Percentiles rank a stretch among this genome's conserved stretches.
Evolutionary conservation across 1,140 invertebrate species (phyloP).

Genomic region (Megathymus violae): DNA sequence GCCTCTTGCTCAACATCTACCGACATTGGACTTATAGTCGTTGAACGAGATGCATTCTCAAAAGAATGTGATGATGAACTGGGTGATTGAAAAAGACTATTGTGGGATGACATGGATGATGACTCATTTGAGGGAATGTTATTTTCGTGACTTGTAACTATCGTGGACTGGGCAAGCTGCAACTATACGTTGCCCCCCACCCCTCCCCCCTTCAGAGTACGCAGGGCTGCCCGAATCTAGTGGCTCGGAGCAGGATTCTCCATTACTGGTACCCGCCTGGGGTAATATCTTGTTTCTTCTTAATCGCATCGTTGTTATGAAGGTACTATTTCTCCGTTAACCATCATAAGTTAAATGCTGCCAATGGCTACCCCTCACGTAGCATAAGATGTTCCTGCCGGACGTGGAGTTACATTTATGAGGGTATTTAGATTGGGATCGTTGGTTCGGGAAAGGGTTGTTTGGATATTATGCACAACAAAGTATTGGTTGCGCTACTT

Average conservation of each 20-base stretch:
- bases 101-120: neutral
- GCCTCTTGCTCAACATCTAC: constrained; percentile 26
- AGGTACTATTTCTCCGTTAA: neutral
- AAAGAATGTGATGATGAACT: neutral
- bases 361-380: neutral
- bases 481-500: too few species aligned
- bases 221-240: neutral
- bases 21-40: neutral
- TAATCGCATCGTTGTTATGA: neutral
- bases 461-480: neutral
- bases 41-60: neutral
- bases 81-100: neutral
- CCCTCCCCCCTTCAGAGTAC: neutral
- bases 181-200: neutral
- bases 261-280: neutral
- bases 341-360: neutral
- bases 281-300: neutral
- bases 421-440: neutral
- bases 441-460: neutral
- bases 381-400: neutral
- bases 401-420: neutral
- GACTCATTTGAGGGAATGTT: neutral
- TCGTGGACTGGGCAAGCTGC: neutral
- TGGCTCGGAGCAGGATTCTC: neutral
- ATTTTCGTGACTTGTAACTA: neutral